phyloP scores from a whole-genome alignment of 64 coral and sea anemone genomes.

The Stylophora pistillata region DNA sequence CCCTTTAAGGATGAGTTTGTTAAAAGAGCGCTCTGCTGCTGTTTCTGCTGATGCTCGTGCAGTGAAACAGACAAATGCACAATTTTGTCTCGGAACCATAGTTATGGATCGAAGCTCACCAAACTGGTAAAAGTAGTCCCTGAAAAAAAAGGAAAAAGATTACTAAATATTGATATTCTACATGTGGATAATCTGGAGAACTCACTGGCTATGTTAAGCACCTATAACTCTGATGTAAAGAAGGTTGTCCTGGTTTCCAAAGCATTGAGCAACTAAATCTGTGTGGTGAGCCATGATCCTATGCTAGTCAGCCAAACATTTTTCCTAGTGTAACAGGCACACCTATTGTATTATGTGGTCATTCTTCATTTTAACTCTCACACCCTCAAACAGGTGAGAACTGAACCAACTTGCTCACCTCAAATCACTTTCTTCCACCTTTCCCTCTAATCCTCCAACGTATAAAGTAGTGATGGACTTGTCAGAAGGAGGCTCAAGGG shows the following conservation, averaged over 20 bases:
- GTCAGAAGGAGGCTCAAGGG: conserved; percentile 85
- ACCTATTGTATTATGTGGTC: too few relatives aligned
- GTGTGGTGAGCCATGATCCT: too few relatives aligned
- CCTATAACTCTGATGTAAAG: too few relatives aligned
- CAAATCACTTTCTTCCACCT: conserved; percentile 92
- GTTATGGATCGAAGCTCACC: conserved; percentile 97
- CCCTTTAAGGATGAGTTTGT: conserved; percentile 95
- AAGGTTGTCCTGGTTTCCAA: too few relatives aligned
- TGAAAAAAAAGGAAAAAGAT: conserved; percentile 13
- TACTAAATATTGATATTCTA: not conserved
- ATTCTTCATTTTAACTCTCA: too few relatives aligned
- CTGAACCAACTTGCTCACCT: conserved; percentile 53
- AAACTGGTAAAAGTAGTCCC: conserved; percentile 99
- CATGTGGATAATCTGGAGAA: not conserved
- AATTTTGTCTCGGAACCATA: conserved; percentile 99
- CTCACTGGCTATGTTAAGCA: too few relatives aligned
- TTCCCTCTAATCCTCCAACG: conserved; percentile 96
- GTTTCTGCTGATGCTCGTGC: conserved; percentile 82
- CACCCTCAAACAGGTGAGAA: not conserved
- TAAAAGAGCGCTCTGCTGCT: conserved; percentile 91
- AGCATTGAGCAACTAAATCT: too few relatives aligned
- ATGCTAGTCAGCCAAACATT: too few relatives aligned
- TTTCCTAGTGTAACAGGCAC: too few relatives aligned
- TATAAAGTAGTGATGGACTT: conserved; percentile 94
- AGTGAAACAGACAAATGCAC: conserved; percentile 98